Percentiles rank a stretch among this genome's conserved stretches.
Evolutionary conservation across 2,888 invertebrate genomes (phyloP).

Genomic region (Rutpela maculata): DNA sequence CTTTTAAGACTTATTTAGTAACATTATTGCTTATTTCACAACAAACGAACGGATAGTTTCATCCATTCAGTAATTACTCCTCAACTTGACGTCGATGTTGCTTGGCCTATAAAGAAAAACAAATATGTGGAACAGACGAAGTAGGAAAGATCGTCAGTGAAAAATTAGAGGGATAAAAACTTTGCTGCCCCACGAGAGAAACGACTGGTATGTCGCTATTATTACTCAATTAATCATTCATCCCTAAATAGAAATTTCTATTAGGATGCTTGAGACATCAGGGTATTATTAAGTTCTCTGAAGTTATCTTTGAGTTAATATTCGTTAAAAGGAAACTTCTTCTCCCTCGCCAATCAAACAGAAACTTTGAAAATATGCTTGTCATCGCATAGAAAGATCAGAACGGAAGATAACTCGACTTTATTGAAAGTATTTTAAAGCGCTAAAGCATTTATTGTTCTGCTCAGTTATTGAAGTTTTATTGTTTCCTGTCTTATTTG

Average conservation of each 20-base stretch:
- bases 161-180: not conserved
- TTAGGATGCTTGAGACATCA: conserved; percentile 26
- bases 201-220: not conserved
- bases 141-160: no score
- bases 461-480: conserved; percentile 40
- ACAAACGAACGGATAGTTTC: no score
- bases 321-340: conserved; percentile 31
- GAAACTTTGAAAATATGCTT: conserved; percentile 38
- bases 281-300: conserved; percentile 20
- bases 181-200: not conserved
- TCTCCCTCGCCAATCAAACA: conserved; percentile 34
- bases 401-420: conserved; percentile 28
- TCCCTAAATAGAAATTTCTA: conserved; percentile 5
- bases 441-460: conserved; percentile 37
- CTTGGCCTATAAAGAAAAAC: no score
- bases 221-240: conserved; percentile 3
- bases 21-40: no score
- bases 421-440: conserved; percentile 42
- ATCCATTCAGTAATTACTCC: no score
- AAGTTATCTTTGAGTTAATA: conserved; percentile 30
- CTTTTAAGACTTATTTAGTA: no score
- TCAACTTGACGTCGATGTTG: no score
- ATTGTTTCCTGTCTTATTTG: conserved; percentile 36
- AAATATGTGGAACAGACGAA: no score
- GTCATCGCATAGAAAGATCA: conserved; percentile 35